Evolutionary conservation across 1,140 invertebrate species (phyloP), one percentile per base, ranked within the genome.

Genomic region (Colletes gigas): DNA sequence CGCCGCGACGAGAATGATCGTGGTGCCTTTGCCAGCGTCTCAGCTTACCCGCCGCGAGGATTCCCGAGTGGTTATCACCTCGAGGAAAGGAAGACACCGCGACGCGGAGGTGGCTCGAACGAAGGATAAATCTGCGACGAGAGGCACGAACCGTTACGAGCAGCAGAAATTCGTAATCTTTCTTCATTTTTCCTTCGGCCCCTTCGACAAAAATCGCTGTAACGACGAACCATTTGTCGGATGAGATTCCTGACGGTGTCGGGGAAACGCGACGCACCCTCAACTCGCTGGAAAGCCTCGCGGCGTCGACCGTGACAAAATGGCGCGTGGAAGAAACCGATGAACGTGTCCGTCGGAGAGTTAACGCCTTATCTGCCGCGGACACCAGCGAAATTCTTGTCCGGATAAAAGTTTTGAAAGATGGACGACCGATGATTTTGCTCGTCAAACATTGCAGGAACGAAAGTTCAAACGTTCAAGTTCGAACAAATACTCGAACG

Each of bases 151-250:
- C 84, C 84, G 84, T 86, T 85, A 86, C 17, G 68, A 77, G 65
- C 77, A 70, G 78, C 70, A 88, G 76, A 86, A 88, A 86, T 88
- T 88, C 74, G 78, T 82, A 78, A 78, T 88, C 83, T 88, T 81
- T 63, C 41, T 39, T 50, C 50, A 10, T 50, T 50, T 50, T 50
- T 12, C 39, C 62, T 39, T 12, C 52, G 1, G 0, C 9, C 15
- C 5, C 39, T 30, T 52, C 30, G 10, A 52, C 15, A 81, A 77
- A 77, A 74, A 55, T 55, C n/a, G 50, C 39, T 52, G 78, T 84
- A 88, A 89, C 83, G 82, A 84, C 78, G 63, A 78, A 84, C 82
- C 68, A 88, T 87, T 84, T 87, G 82, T 85, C 75, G 39, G 1
- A 14, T 4, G 39, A 19, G 21, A 74, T 81, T 82, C 47, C 52